These are phyloP conservation scores for Dione juno DNA, from an alignment of 2,888 invertebrate species.

Conservation along the genomic window DNA sequence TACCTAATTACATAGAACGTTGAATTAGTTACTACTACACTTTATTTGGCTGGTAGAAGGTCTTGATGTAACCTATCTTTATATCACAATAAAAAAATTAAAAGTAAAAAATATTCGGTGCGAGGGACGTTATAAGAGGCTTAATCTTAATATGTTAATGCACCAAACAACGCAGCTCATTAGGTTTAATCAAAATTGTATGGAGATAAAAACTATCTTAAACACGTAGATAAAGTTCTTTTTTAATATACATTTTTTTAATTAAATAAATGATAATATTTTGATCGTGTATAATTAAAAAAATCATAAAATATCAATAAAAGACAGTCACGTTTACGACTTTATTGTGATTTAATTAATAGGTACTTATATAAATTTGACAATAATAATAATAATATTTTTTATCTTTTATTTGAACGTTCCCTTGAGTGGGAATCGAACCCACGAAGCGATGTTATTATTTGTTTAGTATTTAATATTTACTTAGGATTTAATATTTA, in stretches of 20 bases:
- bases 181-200: not conserved
- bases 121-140: not conserved
- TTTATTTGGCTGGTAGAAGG: too few species aligned
- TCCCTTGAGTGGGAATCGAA: not conserved
- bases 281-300: not conserved
- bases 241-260: constrained; percentile 5
- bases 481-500: too few species aligned
- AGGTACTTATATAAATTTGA: constrained; percentile 2
- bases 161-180: constrained; percentile 6
- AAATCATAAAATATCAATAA: constrained; percentile 13
- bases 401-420: not conserved
- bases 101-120: not conserved
- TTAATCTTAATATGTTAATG: constrained; percentile 3
- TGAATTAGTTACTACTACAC: too few species aligned
- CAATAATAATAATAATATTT: not conserved
- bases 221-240: constrained; percentile 18
- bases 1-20: too few species aligned
- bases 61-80: too few species aligned
- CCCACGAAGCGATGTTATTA: too few species aligned
- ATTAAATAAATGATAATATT: constrained; percentile 3
- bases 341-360: not conserved
- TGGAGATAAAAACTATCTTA: not conserved
- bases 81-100: too few species aligned
- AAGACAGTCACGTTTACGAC: constrained; percentile 1
- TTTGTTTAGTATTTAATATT: too few species aligned